Conservation (phyloP, 2,113 vertebrate genomes). For the Platanista minor region DNA sequence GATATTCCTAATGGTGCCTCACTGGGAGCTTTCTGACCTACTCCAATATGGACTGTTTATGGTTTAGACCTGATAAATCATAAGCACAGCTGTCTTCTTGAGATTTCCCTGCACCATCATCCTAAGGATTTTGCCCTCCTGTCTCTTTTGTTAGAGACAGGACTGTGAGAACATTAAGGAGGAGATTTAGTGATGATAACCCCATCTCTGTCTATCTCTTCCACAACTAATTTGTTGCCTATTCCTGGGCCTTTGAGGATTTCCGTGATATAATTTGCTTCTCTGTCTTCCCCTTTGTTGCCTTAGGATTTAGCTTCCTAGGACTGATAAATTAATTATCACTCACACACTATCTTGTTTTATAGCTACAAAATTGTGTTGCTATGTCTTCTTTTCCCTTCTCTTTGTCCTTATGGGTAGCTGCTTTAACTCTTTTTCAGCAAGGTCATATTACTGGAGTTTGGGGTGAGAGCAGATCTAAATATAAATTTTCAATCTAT, state of each 20-base stretch:
- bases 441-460: background rate
- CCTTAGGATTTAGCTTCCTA: background rate
- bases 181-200: background rate
- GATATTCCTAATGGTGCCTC: background rate
- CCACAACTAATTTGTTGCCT: background rate
- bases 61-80: background rate
- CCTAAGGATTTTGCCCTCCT: background rate
- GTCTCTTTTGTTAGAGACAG: background rate
- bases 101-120: background rate
- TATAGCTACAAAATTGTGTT: background rate
- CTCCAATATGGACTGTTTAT: background rate
- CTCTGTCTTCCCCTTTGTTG: background rate
- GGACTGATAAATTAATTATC: background rate
- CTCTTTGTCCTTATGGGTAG: background rate
- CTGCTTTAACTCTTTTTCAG: background rate
- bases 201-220: background rate
- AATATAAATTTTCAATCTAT: background rate
- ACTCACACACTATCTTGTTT: background rate
- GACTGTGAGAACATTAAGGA: background rate
- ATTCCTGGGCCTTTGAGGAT: background rate
- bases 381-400: background rate
- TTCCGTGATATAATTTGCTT: background rate
- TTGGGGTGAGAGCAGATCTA: background rate
- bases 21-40: background rate
- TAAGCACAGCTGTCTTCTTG: background rate